These are phyloP conservation scores for Baccha elongata DNA, from an alignment of 2,888 invertebrate genomes.

Conservation along the genomic window DNA sequence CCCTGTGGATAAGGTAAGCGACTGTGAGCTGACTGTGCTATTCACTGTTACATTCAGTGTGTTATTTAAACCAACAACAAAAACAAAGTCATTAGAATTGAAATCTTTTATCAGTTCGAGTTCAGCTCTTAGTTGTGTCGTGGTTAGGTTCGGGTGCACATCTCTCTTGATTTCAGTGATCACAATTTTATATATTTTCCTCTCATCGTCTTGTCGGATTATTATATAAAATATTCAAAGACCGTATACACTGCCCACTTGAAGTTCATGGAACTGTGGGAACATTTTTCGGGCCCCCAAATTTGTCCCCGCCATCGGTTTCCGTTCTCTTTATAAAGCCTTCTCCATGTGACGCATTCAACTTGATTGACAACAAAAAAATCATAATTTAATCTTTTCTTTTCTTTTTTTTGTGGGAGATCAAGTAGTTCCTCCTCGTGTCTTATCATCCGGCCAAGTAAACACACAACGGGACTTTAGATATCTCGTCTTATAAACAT, in stretches of 20 bases:
- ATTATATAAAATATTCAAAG: conserved; percentile 41
- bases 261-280: conserved; percentile 72
- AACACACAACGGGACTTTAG: conserved; percentile 36
- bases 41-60: background rate
- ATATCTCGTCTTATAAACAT: conserved; percentile 34
- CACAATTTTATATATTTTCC: conserved; percentile 35
- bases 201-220: conserved; percentile 34
- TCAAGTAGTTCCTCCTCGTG: conserved; percentile 46
- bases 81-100: conserved; percentile 31
- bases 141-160: conserved; percentile 46
- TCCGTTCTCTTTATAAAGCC: conserved; percentile 43
- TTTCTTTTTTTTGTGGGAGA: conserved; percentile 22
- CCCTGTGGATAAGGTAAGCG: conserved; percentile 48
- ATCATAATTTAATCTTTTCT: conserved; percentile 41
- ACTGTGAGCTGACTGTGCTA: conserved; percentile 26
- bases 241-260: conserved; percentile 31
- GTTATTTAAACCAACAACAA: background rate
- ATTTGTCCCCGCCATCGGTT: conserved; percentile 46
- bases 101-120: conserved; percentile 50
- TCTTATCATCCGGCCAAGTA: conserved; percentile 55
- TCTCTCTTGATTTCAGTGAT: conserved; percentile 20
- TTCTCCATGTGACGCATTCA: conserved; percentile 63
- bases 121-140: conserved; percentile 50
- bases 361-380: conserved; percentile 58
- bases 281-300: conserved; percentile 62